phyloP scores from a whole-genome alignment of 2,888 invertebrate species.

The Drosophila stalkeri region DNA sequence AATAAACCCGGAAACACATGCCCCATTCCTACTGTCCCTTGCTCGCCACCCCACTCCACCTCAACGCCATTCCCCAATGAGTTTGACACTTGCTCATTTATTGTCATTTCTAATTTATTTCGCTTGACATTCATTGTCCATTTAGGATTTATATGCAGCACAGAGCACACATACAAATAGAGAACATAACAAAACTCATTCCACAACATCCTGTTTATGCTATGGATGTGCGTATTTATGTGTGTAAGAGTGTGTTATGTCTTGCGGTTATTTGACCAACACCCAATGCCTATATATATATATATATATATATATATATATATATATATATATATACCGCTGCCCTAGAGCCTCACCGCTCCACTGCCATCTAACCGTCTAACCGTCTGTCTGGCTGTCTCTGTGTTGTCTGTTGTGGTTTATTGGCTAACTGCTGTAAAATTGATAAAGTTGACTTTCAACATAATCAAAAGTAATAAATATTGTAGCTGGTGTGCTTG shows the following conservation, averaged over 20 bases:
- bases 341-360: neutral
- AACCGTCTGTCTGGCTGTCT: slow-evolving; percentile 13
- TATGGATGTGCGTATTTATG: neutral
- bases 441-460: slow-evolving; percentile 81
- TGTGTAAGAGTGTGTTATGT: slow-evolving; percentile 25
- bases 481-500: slow-evolving; percentile 79
- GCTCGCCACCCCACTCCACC: too few relatives aligned
- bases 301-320: too few relatives aligned
- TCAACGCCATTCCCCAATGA: slow-evolving; percentile 28
- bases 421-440: slow-evolving; percentile 79
- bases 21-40: too few relatives aligned
- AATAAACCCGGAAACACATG: slow-evolving; percentile 1
- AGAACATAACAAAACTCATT: slow-evolving; percentile 34
- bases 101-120: slow-evolving; percentile 80
- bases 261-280: slow-evolving; percentile 41
- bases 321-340: slow-evolving; percentile 4
- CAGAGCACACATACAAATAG: slow-evolving; percentile 30
- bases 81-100: slow-evolving; percentile 74
- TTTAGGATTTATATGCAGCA: slow-evolving; percentile 77
- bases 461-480: slow-evolving; percentile 80
- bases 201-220: slow-evolving; percentile 42
- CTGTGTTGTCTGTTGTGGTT: slow-evolving; percentile 69
- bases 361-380: neutral
- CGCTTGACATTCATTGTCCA: slow-evolving; percentile 77
- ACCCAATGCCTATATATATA: too few relatives aligned